Evolutionary conservation across 2,797 vertebrate genomes (phyloP).

Genomic region (Sorex maritimensis): DNA sequence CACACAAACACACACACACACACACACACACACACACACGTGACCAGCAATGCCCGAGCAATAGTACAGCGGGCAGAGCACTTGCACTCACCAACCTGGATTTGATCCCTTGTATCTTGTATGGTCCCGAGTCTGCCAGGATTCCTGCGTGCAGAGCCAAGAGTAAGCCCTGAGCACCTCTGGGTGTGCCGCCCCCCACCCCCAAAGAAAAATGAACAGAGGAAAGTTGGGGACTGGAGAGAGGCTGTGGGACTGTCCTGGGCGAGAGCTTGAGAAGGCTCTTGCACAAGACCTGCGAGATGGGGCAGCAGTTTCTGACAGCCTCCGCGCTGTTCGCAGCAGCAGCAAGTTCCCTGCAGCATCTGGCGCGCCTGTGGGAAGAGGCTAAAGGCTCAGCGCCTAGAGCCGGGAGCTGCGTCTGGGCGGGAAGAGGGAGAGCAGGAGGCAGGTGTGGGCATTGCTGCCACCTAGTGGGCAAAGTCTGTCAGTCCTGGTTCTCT

Average conservation of each 20-base stretch:
- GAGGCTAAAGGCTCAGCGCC: background rate
- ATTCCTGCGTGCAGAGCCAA: too few species aligned
- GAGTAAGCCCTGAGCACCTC: background rate
- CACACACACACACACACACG: too few species aligned
- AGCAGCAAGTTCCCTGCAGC: background rate
- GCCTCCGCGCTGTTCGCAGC: background rate
- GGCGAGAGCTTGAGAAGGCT: background rate
- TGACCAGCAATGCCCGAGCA: too few species aligned
- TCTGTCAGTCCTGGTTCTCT: background rate
- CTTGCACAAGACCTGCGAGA: too few species aligned
- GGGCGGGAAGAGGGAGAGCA: background rate
- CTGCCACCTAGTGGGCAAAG: slow-evolving; percentile 65
- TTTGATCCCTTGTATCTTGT: too few species aligned
- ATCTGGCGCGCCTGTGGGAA: background rate
- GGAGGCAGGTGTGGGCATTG: background rate
- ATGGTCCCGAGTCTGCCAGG: too few species aligned
- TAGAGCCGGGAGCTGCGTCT: too few species aligned
- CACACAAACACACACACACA: too few species aligned
- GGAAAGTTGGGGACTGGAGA: background rate
- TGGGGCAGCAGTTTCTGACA: background rate
- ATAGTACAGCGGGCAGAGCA: too few species aligned
- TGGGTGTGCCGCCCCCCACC: too few species aligned
- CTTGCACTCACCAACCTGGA: too few species aligned
- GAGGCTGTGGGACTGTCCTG: background rate
- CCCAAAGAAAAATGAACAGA: background rate